phyloP scores from a whole-genome alignment of 1,140 invertebrate species.

The Zaprionus kolodkinae region DNA sequence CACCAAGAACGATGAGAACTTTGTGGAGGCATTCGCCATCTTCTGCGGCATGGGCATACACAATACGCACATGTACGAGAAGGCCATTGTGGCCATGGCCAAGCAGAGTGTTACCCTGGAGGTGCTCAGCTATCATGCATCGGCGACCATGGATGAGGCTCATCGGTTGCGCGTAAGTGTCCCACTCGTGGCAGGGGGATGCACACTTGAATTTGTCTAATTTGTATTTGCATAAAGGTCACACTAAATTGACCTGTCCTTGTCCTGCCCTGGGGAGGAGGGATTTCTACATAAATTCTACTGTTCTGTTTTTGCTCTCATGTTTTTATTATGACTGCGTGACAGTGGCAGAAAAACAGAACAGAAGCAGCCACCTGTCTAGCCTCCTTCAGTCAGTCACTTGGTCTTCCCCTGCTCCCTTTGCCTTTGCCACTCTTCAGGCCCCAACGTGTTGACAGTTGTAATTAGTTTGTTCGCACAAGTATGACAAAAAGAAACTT shows the following conservation, averaged over 20 bases:
- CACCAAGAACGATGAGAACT: conserved; percentile 96
- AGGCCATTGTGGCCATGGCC: conserved; percentile 95
- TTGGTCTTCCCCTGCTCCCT: neutral
- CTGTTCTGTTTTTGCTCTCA: conserved; percentile 25
- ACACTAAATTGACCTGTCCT: conserved; percentile 4
- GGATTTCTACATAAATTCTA: conserved; percentile 38
- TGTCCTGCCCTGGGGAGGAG: neutral
- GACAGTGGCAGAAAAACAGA: conserved; percentile 50
- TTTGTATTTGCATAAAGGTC: conserved; percentile 59
- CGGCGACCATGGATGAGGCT: conserved; percentile 95
- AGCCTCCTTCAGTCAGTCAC: conserved; percentile 14
- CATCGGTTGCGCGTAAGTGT: conserved; percentile 90
- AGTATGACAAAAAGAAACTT: conserved; percentile 80
- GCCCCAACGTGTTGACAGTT: conserved; percentile 77
- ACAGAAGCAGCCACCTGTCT: conserved; percentile 58
- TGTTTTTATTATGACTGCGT: conserved; percentile 63
- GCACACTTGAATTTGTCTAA: conserved; percentile 65
- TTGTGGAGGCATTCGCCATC: conserved; percentile 97
- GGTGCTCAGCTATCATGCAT: conserved; percentile 97
- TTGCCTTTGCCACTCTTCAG: neutral
- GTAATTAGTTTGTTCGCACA: conserved; percentile 83
- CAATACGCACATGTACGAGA: conserved; percentile 98
- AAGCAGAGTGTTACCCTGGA: conserved; percentile 98
- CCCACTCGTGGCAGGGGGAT: conserved; percentile 26
- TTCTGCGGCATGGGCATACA: conserved; percentile 99